Evolutionary conservation across 2,797 vertebrate genomes (phyloP), one percentile per base, ranked within the genome.

Genomic region (Crypturellus tataupa): DNA sequence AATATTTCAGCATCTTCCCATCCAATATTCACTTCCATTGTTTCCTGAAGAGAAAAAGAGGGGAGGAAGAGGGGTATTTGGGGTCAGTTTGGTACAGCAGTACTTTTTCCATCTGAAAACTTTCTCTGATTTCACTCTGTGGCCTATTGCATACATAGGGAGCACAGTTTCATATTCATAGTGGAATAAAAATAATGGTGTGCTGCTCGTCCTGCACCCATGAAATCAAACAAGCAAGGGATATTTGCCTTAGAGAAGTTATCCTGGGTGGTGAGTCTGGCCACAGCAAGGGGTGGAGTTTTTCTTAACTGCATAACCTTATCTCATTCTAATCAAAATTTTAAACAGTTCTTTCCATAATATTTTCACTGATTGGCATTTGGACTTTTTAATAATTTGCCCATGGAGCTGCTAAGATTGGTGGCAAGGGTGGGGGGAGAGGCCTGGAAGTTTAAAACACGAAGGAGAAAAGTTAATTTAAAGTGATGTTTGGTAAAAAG

Each of bases 391-490:
- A 97, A 97, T 97, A 96, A 97, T 97, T 97, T 96, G 97, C 90
- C 84, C 39, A 33, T 94, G 68, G 80, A 94, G 65, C 83, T 96
- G 89, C 55, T 88, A 87, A 96, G 85, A 85, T 70, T 24, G 47
- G 47, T 44, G 23, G 12, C 47, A 6, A 24, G 21, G 23, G 47
- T 11, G 23, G 4, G 3, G 9, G 82, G 75, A 87, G 67, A 95
- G 58, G 91, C 92, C 89, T 92, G 90, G 82, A 94, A 97, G 92
- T 96, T 97, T 98, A 97, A 97, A 97, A 95, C 97, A 97, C 83
- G 68, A 87, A 97, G 96, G 94, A 97, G 93, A 97, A 97, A 98
- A 97, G 97, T 97, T 98, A 97, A 98, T 98, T 98, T 98, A 97
- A 98, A 98, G 93, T 97, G 97, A 97, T 98, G 97, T 97, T 98